phyloP scores from a whole-genome alignment of 2,888 invertebrate genomes.

The Drosophila buzzatii region DNA sequence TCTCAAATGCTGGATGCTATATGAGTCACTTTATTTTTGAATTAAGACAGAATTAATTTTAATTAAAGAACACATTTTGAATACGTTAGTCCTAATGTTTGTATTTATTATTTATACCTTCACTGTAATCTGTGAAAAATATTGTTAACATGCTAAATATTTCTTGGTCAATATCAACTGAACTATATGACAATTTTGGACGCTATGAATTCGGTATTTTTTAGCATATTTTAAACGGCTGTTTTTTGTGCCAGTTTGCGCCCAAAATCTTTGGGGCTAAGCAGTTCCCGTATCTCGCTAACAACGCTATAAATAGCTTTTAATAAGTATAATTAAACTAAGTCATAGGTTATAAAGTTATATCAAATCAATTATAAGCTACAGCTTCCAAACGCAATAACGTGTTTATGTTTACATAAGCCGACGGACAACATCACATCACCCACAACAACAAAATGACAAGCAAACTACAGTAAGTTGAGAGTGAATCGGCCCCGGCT shows the following conservation, averaged over 20 bases:
- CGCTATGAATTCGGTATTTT: conserved; percentile 6
- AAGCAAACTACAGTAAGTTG: conserved; percentile 66
- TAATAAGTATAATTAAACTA: conserved; percentile 42
- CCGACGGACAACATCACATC: conserved; percentile 42
- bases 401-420: conserved; percentile 75
- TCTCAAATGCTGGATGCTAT: conserved; percentile 19
- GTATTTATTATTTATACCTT: neutral
- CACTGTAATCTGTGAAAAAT: neutral
- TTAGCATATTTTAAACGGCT: conserved; percentile 30
- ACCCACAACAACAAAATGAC: conserved; percentile 51
- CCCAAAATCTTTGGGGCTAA: conserved; percentile 39
- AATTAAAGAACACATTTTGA: fast-evolving
- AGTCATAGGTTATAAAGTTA: conserved; percentile 44
- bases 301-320: conserved; percentile 40
- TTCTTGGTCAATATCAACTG: neutral
- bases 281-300: conserved; percentile 32
- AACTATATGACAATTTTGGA: neutral
- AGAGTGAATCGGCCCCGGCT: conserved; percentile 1
- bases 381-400: conserved; percentile 45
- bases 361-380: conserved; percentile 37
- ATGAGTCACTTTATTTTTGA: neutral
- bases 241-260: conserved; percentile 33
- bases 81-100: neutral
- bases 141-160: neutral
- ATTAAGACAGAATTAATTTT: neutral